A percentile compares a stretch with the other conserved stretches of the same genome.
These are phyloP conservation scores for Phenganax marumi DNA, from an alignment of 92 coral and sea anemone species.

Conservation along the genomic window DNA sequence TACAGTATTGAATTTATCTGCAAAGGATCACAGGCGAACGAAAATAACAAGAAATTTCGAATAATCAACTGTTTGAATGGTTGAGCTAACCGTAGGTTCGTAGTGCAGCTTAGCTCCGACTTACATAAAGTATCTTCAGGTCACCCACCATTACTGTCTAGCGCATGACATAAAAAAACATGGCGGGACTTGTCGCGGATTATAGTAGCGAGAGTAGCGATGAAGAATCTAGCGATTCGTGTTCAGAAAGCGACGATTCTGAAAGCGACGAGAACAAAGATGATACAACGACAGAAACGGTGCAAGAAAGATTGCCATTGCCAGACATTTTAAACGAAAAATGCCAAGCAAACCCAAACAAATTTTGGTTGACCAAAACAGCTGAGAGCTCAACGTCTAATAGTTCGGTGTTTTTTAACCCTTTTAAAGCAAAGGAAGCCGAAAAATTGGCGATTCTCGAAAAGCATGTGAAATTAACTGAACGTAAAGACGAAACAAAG, in stretches of 20 bases:
- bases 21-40: too few relatives aligned
- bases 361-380: neutral
- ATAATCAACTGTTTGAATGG: too few relatives aligned
- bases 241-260: constrained; percentile 24
- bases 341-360: neutral
- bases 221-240: constrained; percentile 12
- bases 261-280: neutral
- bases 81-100: too few relatives aligned
- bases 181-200: constrained; percentile 38
- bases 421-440: constrained; percentile 85
- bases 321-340: constrained; percentile 27
- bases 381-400: neutral
- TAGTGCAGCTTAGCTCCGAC: neutral
- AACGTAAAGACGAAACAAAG: constrained; percentile 45
- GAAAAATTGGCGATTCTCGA: constrained; percentile 77
- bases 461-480: constrained; percentile 81
- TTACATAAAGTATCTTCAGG: neutral
- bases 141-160: constrained; percentile 20
- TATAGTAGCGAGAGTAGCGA: constrained; percentile 18
- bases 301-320: constrained; percentile 27
- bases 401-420: constrained; percentile 82
- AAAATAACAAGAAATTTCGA: too few relatives aligned
- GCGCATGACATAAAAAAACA: constrained; percentile 6
- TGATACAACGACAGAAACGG: constrained; percentile 5
- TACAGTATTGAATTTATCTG: too few relatives aligned